Evolutionary conservation across 1,140 invertebrate species (phyloP), one percentile per base, ranked within the genome.

Genomic region (Andricus grossulariae): DNA sequence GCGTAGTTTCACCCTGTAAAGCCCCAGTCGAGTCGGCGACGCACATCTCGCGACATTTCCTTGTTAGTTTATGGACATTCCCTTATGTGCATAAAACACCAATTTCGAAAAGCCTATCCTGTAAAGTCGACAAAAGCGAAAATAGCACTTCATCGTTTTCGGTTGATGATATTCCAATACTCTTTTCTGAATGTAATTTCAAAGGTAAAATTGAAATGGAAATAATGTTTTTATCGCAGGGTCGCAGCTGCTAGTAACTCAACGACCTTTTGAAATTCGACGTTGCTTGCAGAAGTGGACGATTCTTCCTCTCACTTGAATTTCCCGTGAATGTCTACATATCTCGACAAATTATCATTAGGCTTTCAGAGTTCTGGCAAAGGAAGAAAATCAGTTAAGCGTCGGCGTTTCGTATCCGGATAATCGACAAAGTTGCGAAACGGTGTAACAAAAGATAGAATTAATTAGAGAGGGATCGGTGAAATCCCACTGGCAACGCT

Each of bases 401-500:
- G 60, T 12, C 60, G 13, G 60, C 32, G 60, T 32, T 66, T 25
- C 39, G 39, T 39, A 66, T 66, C 16, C 60, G 32, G 60, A 66
- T 60, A 60, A 60, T 66, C 60, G 60, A 66, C 60, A 66, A 66
- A 66, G 60, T 66, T 66, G 15, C 60, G 60, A 39, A 66, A 66
- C 15, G 32, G 32, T 66, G 60, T 66, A 66, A 86, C 84, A 86
- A 86, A 86, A 86, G 84, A 83, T 86, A 76, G 80, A 86, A 86
- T 86, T 86, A 86, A 86, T 86, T 85, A 86, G 80, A 86, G 79
- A 66, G 60, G 60, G 60, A 66, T 66, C 76, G 75, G 77, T 83
- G 83, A 87, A 88, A 87, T 86, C 81, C 83, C 71, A 71, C 76
- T 88, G 87, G 86, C 87, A 87, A 80, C 75, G 80, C 82, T 88